These are phyloP conservation scores for Chionoecetes opilio DNA, from an alignment of 1,140 invertebrate species.

Conservation along the genomic window DNA sequence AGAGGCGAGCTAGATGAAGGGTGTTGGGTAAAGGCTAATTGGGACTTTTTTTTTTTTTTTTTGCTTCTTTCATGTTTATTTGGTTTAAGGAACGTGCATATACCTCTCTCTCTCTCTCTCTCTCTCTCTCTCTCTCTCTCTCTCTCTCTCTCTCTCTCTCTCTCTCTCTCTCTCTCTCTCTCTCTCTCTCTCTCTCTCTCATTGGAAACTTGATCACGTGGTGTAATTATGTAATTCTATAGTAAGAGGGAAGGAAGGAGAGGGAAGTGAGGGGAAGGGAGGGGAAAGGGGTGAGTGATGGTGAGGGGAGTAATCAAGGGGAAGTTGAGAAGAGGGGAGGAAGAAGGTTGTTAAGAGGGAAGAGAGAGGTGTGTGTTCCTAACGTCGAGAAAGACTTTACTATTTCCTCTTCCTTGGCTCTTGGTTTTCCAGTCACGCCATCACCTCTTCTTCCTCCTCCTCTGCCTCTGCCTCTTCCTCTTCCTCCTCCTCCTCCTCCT, in stretches of 20 bases:
- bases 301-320: neutral
- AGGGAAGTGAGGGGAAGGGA: neutral
- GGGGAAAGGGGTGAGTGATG: neutral
- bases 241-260: neutral
- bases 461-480: neutral
- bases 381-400: too few relatives aligned
- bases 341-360: neutral
- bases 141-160: conserved; percentile 14
- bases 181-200: neutral
- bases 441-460: neutral
- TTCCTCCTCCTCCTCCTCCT: neutral
- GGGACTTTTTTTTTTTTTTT: neutral
- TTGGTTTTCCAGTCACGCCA: neutral
- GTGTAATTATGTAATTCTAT: neutral
- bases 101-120: neutral
- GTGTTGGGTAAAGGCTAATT: neutral
- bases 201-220: neutral
- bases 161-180: conserved; percentile 27
- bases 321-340: neutral
- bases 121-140: neutral
- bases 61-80: neutral
- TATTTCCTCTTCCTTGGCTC: neutral
- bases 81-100: neutral
- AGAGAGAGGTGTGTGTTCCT: neutral
- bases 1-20: neutral